Evolutionary conservation across 2,888 invertebrate species (phyloP).

Genomic region (Norana najaformis): DNA sequence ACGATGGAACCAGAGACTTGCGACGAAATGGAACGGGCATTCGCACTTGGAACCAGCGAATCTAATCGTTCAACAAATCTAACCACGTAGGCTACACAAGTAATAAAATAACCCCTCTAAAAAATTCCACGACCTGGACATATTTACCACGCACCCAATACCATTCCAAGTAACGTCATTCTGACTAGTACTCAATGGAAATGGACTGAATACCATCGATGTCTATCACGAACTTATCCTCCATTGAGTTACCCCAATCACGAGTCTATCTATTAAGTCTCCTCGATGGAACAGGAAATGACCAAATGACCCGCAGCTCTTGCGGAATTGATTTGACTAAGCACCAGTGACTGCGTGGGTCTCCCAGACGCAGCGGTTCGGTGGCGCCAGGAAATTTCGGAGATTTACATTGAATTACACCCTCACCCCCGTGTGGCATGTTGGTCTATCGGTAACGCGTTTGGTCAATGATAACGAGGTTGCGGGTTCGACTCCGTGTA

Average conservation of each 20-base stretch:
- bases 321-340: neutral
- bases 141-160: neutral
- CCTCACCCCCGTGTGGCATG: no score
- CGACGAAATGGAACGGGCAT: no score
- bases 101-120: neutral
- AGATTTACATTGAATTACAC: neutral
- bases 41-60: no score
- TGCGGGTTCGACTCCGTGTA: no score
- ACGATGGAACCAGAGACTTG: neutral
- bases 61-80: neutral
- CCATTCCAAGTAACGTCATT: neutral
- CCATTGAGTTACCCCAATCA: neutral
- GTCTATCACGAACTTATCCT: neutral
- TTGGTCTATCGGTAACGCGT: no score
- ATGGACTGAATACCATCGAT: neutral
- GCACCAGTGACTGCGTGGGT: neutral
- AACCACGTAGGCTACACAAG: neutral
- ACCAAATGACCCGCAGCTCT: no score
- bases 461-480: no score
- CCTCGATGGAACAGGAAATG: neutral
- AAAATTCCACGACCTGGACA: neutral
- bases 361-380: neutral
- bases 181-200: neutral
- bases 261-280: neutral
- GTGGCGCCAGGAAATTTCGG: neutral